These are phyloP conservation scores for Drosophila anomalata DNA, from an alignment of 2,888 invertebrate genomes.

Conservation along the genomic window DNA sequence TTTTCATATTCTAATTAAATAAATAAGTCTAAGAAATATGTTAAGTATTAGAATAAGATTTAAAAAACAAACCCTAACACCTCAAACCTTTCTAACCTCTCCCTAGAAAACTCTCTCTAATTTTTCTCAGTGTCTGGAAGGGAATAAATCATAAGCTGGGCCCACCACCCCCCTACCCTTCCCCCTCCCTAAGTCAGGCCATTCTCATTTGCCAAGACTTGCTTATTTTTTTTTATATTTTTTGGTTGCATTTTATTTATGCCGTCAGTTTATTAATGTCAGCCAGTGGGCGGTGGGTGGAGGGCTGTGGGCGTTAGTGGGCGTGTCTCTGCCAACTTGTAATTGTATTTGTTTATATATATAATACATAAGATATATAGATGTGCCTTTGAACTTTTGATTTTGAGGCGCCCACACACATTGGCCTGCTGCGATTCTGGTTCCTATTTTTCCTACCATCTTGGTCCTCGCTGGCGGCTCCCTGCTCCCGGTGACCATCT, in stretches of 20 bases:
- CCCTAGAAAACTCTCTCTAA: neutral
- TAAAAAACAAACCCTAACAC: too few relatives aligned
- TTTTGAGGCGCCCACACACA: conserved; percentile 47
- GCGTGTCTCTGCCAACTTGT: conserved; percentile 56
- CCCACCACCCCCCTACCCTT: conserved; percentile 21
- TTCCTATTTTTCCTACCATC: neutral
- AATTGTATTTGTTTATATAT: conserved; percentile 76
- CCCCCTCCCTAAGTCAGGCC: conserved; percentile 24
- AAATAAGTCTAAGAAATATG: too few relatives aligned
- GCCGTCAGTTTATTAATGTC: conserved; percentile 81
- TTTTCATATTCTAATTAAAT: too few relatives aligned
- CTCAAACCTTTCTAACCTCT: too few relatives aligned
- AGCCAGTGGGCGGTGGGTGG: conserved; percentile 28
- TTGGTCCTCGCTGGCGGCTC: neutral
- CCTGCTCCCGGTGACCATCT: neutral
- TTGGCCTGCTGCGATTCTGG: conserved; percentile 30
- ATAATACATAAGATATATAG: conserved; percentile 14
- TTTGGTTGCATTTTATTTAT: conserved; percentile 74
- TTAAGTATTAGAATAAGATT: too few relatives aligned
- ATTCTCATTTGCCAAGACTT: conserved; percentile 33
- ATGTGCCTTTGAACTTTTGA: conserved; percentile 65
- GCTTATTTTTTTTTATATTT: conserved; percentile 14
- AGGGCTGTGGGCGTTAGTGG: conserved; percentile 8
- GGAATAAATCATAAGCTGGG: conserved; percentile 76
- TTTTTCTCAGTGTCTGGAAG: conserved; percentile 22